Evolutionary conservation across 2,113 vertebrate genomes (phyloP).

Genomic region (Machaerirhynchus nigripectus): DNA sequence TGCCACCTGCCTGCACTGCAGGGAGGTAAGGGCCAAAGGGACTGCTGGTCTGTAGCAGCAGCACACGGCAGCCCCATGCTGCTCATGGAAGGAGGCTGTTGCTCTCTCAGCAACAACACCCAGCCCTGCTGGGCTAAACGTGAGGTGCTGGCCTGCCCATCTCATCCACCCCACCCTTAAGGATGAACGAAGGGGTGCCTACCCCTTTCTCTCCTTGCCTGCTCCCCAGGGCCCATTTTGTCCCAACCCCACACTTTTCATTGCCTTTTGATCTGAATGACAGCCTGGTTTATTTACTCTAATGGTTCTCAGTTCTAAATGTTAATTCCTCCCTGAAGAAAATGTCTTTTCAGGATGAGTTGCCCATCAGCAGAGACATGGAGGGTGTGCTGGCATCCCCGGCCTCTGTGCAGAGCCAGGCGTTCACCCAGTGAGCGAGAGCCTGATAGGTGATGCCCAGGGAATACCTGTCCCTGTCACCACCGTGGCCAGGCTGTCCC

Average conservation of each 20-base stretch:
- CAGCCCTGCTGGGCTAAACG: neutral
- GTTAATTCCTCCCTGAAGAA: constrained; percentile 70
- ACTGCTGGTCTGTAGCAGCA: neutral
- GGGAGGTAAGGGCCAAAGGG: neutral
- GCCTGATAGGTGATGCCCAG: neutral
- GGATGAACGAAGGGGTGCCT: neutral
- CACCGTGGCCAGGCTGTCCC: neutral
- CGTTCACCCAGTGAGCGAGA: rapidly evolving
- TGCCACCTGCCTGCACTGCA: neutral
- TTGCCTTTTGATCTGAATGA: constrained; percentile 25
- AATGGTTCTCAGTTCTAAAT: constrained; percentile 54
- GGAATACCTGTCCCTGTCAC: neutral
- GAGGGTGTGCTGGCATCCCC: neutral
- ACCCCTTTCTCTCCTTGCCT: neutral
- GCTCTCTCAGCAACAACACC: rapidly evolving
- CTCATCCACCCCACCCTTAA: neutral
- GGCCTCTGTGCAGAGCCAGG: neutral
- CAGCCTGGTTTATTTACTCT: constrained; percentile 57
- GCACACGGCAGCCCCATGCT: neutral
- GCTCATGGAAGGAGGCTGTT: neutral
- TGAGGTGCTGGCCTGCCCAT: rapidly evolving
- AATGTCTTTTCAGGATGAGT: constrained; percentile 46
- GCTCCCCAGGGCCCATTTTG: neutral
- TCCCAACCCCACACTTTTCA: neutral
- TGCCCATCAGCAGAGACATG: neutral